Conservation (phyloP, 2,113 vertebrate genomes). For the Microcebus ravelobensis region DNA sequence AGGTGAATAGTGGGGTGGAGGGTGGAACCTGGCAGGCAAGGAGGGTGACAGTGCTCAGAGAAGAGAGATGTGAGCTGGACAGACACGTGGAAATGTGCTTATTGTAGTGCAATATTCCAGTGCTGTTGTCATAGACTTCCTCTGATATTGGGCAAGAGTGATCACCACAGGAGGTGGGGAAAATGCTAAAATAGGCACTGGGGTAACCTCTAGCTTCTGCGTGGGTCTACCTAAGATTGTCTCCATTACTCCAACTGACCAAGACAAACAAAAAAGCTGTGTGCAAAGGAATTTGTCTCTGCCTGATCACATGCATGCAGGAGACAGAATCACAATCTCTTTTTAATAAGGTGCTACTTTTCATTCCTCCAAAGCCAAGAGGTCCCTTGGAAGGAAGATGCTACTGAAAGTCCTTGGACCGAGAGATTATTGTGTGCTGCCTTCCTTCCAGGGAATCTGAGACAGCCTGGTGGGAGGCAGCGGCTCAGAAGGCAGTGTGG, state of each 20-base stretch:
- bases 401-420: not conserved
- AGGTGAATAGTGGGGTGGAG: not conserved
- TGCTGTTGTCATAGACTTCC: not conserved
- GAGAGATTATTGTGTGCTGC: not conserved
- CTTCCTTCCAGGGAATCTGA: not conserved
- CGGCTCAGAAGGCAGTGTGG: not conserved
- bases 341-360: not conserved
- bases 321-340: not conserved
- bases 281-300: not conserved
- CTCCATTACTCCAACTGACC: not conserved
- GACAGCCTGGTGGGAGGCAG: not conserved
- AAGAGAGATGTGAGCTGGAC: not conserved
- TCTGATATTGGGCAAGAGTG: not conserved
- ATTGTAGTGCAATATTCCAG: not conserved
- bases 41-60: not conserved
- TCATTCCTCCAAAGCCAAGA: slow-evolving; percentile 26
- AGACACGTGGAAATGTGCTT: not conserved
- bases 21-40: not conserved
- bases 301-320: not conserved
- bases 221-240: not conserved
- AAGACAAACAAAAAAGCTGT: not conserved
- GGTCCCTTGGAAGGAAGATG: not conserved
- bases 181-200: not conserved
- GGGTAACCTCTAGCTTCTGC: not conserved
- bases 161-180: not conserved